Conservation (phyloP, 92 coral and sea anemone genomes). For the Chrysogorgia sp. region DNA sequence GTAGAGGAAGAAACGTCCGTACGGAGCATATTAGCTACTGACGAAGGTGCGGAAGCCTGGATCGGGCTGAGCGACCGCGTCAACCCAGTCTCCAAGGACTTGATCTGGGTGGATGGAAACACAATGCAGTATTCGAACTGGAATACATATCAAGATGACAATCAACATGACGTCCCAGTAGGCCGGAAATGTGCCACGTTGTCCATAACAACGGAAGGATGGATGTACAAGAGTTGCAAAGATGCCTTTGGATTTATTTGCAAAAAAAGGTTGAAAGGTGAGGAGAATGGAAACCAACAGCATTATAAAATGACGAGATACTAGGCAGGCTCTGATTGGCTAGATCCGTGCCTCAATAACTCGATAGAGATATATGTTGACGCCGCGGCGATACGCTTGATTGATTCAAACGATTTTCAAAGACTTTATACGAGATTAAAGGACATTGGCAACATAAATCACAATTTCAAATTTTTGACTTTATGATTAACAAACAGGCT, state of each 20-base stretch:
- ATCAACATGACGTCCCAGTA: slow-evolving; percentile 35
- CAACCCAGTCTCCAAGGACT: slow-evolving; percentile 48
- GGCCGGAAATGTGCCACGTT: slow-evolving; percentile 75
- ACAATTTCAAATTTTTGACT: too few relatives aligned
- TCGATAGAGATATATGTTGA: too few relatives aligned
- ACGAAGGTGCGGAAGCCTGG: slow-evolving; percentile 79
- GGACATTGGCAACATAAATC: too few relatives aligned
- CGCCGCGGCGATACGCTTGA: too few relatives aligned
- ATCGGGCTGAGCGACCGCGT: slow-evolving; percentile 84
- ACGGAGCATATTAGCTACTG: slow-evolving; percentile 69
- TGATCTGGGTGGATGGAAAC: slow-evolving; percentile 85
- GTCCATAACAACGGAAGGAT: slow-evolving; percentile 63
- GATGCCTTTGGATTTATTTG: slow-evolving; percentile 81
- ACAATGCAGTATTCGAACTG: slow-evolving; percentile 67
- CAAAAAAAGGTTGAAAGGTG: slow-evolving; percentile 86
- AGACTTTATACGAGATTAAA: too few relatives aligned
- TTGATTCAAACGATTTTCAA: too few relatives aligned
- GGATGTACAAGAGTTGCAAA: slow-evolving; percentile 81
- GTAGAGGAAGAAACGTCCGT: slow-evolving; percentile 73
- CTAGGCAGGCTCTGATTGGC: too few relatives aligned
- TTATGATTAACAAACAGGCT: too few relatives aligned
- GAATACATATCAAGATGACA: slow-evolving; percentile 64
- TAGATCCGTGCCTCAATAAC: too few relatives aligned
- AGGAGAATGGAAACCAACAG: neutral
- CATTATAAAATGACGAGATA: too few relatives aligned